A percentile compares a stretch with the other conserved stretches of the same genome.
Conservation (phyloP, 2,797 vertebrate species). For the Xenentodon cancila region DNA sequence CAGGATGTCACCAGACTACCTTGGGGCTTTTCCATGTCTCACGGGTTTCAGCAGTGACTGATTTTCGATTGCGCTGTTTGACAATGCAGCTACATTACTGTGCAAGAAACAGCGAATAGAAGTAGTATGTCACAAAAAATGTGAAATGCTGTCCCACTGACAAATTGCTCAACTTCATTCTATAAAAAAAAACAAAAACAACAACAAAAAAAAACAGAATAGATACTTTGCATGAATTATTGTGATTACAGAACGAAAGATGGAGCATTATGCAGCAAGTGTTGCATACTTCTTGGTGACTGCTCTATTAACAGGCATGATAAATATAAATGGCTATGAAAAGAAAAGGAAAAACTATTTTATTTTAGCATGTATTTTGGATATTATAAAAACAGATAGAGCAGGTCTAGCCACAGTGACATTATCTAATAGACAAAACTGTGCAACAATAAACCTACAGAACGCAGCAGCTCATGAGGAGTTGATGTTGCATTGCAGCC, state of each 20-base stretch:
- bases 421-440: slow-evolving; percentile 14
- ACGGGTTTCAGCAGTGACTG: slow-evolving; percentile 31
- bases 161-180: neutral
- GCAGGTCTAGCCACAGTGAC: slow-evolving; percentile 4
- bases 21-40: slow-evolving; percentile 25
- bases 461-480: slow-evolving; percentile 19
- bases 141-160: neutral
- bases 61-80: slow-evolving; percentile 32
- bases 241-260: neutral
- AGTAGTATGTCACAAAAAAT: neutral
- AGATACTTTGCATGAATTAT: neutral
- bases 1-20: slow-evolving; percentile 44
- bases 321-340: neutral
- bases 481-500: slow-evolving; percentile 5
- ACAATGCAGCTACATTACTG: slow-evolving; percentile 13
- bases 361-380: neutral
- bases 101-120: neutral
- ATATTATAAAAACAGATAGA: neutral
- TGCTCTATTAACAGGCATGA: neutral
- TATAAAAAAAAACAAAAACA: neutral
- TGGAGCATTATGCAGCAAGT: neutral
- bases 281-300: neutral
- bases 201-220: no score
- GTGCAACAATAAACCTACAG: slow-evolving; percentile 14
- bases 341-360: neutral